Base-by-base conservation (phyloP, 2,888 invertebrate genomes). In the Phengaris alcon region DNA sequence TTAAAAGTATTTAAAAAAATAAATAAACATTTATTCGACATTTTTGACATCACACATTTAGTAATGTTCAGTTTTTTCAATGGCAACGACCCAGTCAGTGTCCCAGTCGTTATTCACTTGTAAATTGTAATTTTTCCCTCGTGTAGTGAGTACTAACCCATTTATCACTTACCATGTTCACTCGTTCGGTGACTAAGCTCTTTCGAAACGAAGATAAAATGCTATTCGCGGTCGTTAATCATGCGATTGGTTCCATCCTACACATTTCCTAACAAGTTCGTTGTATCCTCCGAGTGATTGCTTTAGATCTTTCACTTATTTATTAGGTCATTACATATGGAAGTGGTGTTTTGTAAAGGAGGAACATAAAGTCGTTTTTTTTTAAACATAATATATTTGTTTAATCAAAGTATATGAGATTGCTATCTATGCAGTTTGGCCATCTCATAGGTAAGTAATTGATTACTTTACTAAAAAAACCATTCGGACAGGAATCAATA, bases 131-230 rank as follows among this genome's bases (percentile, higher is more conserved):
- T 70, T 70, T 70, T 69, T 51, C 51, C 10, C 22, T n/a, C 15
- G 64, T 22, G 64, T 64, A n/a, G n/a, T n/a, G n/a, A n/a, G n/a
- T 35, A 64, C 35, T 64, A 76, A 76, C 76, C 76, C 69, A 77
- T 79, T 79, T 75, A 77, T 46, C 74, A 74, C 69, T 76, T 76
- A 76, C 73, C 48, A 77, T 74, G 73, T 75, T 44, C n/a, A 75
- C 48, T 76, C 73, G 73, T 75, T 44, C 12, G 73, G 76, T 79
- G 79, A 78, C 73, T 78, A 76, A 77, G 74, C 69, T 64, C 75
- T 79, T 79, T 77, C 76, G 84, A 76, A 75, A 79, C 84, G 90
- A 79, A 90, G 89, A 88, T 87, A 83, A 77, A 79, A 78, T 59
- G 77, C 46, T 75, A 77, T 77, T 76, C 74, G 75, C 75, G 76